Conservation (phyloP, 1,140 invertebrate species). For the Amphibalanus amphitrite region DNA sequence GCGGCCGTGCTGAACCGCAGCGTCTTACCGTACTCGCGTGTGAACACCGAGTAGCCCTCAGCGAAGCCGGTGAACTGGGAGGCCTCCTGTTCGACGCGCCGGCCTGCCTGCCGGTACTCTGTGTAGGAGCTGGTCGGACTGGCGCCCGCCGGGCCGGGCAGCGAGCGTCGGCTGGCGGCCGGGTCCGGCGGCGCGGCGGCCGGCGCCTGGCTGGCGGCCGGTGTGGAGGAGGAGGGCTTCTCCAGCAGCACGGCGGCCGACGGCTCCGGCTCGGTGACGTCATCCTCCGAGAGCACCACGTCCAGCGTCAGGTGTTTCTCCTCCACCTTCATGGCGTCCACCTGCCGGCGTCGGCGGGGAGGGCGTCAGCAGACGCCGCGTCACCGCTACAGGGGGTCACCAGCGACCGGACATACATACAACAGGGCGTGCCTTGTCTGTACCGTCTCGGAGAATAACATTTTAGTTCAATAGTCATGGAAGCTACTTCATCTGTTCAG, state of each 20-base stretch:
- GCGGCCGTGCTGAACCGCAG: background rate
- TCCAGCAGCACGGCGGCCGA: too few relatives aligned
- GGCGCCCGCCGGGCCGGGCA: too few relatives aligned
- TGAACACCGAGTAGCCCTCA: background rate
- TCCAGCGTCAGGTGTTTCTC: background rate
- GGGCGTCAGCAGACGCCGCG: too few relatives aligned
- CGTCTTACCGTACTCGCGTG: background rate
- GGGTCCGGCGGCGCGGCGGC: too few relatives aligned
- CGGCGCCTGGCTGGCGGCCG: too few relatives aligned
- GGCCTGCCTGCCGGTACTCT: background rate
- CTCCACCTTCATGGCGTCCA: background rate
- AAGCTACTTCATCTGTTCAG: too few relatives aligned
- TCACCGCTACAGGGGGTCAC: too few relatives aligned
- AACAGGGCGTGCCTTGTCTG: too few relatives aligned
- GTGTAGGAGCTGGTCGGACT: background rate
- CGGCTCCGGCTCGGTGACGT: background rate
- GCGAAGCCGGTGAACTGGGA: background rate
- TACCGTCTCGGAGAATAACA: too few relatives aligned
- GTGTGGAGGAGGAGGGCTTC: background rate
- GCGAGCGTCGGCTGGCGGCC: background rate
- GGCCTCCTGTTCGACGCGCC: background rate
- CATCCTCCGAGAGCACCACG: background rate
- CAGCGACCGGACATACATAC: too few relatives aligned
- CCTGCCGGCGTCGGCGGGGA: background rate
- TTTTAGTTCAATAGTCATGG: too few relatives aligned